Conservation (phyloP, 2,113 vertebrate species). For the Scomber colias region DNA sequence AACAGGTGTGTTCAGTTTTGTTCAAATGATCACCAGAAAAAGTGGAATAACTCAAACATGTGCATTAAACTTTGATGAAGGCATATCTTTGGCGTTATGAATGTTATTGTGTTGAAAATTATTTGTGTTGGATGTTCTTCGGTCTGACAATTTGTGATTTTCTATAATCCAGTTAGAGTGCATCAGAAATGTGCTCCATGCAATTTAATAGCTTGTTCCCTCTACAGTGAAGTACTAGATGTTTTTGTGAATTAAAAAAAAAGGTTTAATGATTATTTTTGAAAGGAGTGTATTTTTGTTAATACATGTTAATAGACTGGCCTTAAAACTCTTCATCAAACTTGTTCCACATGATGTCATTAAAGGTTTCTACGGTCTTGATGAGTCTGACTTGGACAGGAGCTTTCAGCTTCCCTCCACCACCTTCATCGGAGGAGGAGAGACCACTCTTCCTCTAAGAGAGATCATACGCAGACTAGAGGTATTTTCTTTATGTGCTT, state of each 20-base stretch:
- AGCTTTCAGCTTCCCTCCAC: constrained; percentile 93
- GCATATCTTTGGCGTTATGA: not conserved
- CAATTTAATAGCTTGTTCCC: not conserved
- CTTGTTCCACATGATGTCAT: constrained; percentile 12
- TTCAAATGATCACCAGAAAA: not conserved
- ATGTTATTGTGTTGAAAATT: not conserved
- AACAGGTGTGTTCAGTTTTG: not conserved
- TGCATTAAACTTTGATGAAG: not conserved
- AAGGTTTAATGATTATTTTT: not conserved
- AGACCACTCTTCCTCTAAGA: constrained; percentile 88
- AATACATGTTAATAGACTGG: too few relatives aligned
- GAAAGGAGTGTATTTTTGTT: not conserved
- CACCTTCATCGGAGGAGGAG: constrained; percentile 92
- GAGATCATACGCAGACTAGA: constrained; percentile 94
- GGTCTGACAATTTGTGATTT: not conserved
- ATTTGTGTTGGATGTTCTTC: not conserved
- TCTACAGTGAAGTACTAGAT: not conserved
- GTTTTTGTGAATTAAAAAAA: too few relatives aligned
- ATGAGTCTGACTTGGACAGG: constrained; percentile 91
- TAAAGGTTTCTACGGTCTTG: constrained; percentile 90
- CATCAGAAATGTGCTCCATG: not conserved
- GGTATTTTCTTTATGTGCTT: constrained; percentile 74
- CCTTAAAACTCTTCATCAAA: not conserved
- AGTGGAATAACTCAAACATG: too few relatives aligned
- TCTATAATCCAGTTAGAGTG: not conserved